A percentile compares a stretch with the other conserved stretches of the same genome.
Evolutionary conservation across 2,888 invertebrate species (phyloP).

Genomic region (Scotopteryx bipunctaria): DNA sequence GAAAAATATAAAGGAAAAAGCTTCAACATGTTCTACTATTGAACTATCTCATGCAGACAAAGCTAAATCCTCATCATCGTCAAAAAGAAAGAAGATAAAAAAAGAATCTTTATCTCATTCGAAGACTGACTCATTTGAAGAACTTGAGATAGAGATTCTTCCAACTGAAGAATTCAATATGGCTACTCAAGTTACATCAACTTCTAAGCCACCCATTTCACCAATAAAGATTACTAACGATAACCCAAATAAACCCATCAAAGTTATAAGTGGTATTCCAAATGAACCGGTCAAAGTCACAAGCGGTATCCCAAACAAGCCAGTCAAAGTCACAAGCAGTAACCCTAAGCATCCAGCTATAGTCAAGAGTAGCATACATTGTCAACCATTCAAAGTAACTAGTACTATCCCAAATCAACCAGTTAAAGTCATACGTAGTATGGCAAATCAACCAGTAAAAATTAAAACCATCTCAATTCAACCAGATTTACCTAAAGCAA

Average conservation of each 20-base stretch:
- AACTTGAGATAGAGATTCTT: no score
- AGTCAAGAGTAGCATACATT: not conserved
- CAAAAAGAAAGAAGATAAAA: slow-evolving; percentile 4
- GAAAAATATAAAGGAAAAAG: slow-evolving; percentile 1
- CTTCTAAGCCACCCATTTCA: not conserved
- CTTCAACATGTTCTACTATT: not conserved
- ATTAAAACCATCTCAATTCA: not conserved
- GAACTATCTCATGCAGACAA: not conserved
- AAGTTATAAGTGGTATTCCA: slow-evolving; percentile 4
- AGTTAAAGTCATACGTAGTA: slow-evolving; percentile 2
- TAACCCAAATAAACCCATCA: not conserved
- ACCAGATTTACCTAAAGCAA: not conserved
- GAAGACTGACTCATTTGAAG: no score
- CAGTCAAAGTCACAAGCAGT: slow-evolving; percentile 2
- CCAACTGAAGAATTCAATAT: not conserved
- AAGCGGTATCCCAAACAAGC: not conserved
- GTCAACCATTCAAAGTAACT: slow-evolving; percentile 8
- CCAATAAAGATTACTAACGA: not conserved
- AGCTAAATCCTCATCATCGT: not conserved
- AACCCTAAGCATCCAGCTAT: no score
- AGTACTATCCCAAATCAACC: slow-evolving; percentile 5
- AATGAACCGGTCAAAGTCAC: not conserved
- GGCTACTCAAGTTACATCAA: slow-evolving; percentile 1
- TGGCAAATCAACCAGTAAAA: slow-evolving; percentile 10
- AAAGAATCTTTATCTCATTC: not conserved